phyloP scores from a whole-genome alignment of 2,888 invertebrate species.

The Aspidapion aeneum region DNA sequence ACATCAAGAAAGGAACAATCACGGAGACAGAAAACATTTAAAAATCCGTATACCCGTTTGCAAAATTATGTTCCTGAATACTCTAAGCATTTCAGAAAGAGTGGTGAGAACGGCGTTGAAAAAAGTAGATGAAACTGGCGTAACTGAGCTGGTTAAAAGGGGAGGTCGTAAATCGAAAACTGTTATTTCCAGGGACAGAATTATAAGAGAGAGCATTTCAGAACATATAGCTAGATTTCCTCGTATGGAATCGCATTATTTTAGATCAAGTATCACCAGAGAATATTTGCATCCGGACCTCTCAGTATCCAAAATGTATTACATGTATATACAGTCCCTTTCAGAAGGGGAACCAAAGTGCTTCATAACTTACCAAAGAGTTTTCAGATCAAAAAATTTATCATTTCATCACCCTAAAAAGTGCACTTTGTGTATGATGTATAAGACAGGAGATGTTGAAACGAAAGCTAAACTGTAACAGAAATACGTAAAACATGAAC shows the following conservation, averaged over 20 bases:
- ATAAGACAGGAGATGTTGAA: conserved; percentile 19
- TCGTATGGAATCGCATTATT: conserved; percentile 20
- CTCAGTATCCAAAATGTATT: conserved; percentile 12
- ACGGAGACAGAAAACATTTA: conserved; percentile 14
- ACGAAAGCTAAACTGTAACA: conserved; percentile 16
- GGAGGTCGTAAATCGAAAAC: no score
- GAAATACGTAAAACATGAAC: not conserved
- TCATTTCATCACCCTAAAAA: conserved; percentile 28
- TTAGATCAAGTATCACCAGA: conserved; percentile 11
- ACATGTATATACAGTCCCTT: no score
- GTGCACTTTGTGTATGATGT: conserved; percentile 25
- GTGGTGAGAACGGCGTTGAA: conserved; percentile 9
- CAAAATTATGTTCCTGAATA: conserved; percentile 18
- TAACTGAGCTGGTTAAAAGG: conserved; percentile 10
- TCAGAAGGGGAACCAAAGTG: conserved; percentile 12
- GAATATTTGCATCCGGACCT: conserved; percentile 18
- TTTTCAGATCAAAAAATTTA: conserved; percentile 25
- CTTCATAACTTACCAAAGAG: conserved; percentile 22
- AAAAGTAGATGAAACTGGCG: conserved; percentile 13
- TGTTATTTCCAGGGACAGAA: no score
- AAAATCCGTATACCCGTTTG: conserved; percentile 16
- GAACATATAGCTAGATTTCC: conserved; percentile 20
- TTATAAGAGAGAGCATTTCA: conserved; percentile 6
- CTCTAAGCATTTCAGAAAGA: conserved; percentile 16
- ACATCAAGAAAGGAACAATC: conserved; percentile 16